These are phyloP conservation scores for Channallabes apus DNA, from an alignment of 2,797 vertebrate species.

Conservation along the genomic window DNA sequence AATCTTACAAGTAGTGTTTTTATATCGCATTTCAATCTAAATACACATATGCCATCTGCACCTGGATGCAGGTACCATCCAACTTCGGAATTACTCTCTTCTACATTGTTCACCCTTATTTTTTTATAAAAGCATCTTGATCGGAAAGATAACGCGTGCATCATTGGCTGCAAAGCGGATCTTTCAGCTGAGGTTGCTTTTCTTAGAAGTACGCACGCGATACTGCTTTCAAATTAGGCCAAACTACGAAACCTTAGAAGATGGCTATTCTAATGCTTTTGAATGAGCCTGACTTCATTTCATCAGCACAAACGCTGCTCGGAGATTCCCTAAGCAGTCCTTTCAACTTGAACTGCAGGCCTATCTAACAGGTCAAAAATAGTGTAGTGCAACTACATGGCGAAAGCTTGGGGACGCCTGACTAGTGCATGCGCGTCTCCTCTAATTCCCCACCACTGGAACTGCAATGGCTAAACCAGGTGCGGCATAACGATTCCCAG, in stretches of 20 bases:
- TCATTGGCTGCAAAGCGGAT: background rate
- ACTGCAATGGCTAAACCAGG: background rate
- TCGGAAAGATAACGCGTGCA: background rate
- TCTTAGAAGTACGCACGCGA: background rate
- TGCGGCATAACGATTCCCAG: background rate
- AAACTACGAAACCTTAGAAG: slow-evolving; percentile 12
- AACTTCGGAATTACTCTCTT: background rate
- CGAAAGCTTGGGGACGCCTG: background rate
- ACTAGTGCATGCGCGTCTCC: background rate
- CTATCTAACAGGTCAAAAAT: background rate
- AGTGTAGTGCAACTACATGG: background rate
- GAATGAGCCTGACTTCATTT: background rate
- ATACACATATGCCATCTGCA: background rate
- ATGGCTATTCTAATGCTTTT: background rate
- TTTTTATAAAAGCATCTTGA: background rate
- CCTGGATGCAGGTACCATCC: background rate
- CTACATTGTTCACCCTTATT: background rate
- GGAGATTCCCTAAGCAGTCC: background rate
- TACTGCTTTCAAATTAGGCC: slow-evolving; percentile 17
- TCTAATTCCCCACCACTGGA: background rate
- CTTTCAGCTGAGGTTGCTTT: background rate
- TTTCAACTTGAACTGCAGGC: background rate
- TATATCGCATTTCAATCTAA: background rate
- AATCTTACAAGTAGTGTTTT: background rate
- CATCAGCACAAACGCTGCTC: background rate